Base-by-base conservation (phyloP, 1,140 invertebrate genomes). In the Chlorops oryzae region DNA sequence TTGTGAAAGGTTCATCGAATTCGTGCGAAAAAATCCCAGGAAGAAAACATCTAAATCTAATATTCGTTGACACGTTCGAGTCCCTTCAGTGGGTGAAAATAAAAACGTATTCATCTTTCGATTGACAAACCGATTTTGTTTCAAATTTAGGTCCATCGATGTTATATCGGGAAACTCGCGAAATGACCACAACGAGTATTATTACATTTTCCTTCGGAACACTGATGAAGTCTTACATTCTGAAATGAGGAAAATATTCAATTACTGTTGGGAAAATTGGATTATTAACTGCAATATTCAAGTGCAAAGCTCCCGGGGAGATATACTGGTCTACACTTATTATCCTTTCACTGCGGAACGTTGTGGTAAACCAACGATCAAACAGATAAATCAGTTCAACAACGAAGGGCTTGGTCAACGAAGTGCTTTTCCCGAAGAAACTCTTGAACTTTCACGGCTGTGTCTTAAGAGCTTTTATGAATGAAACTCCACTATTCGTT, bases 251-350 rank as follows among this genome's bases (percentile, higher is more conserved):
- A 48, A 35, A 17, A 68, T 69, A 22, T 64, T 69, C 5, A 52
- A 50, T 5, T 67, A 69, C 18, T 69, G 65, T 43, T 69, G 63
- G 61, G 55, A 43, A 18, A 47, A 61, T 27, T 61, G 62, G 12
- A 44, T 65, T 22, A 65, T 69, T 39, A 58, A 69, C 22, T 68
- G 65, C 54, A 69, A 61, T 23, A 27, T 69, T 7, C 61, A 63
- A 47, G 58, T 63, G 25, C 65, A 69, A 24, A 54, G 49, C 15
- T 46, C 65, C 3, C 55, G 47, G 6, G 65, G 65, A 2, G 63
- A 68, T 2, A 59, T 69, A 17, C 50, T 54, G 5, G 21, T 69
- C 17, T 69, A 61, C 23, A 69, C 61, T 2, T 69, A 69, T 38
- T 54, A 53, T 42, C 65, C 65, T 0, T 69, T 50, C 12, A 52